A percentile compares a stretch with the other conserved stretches of the same genome.
Conservation (phyloP, 2,797 vertebrate genomes). For the Hephaestus fuliginosus region DNA sequence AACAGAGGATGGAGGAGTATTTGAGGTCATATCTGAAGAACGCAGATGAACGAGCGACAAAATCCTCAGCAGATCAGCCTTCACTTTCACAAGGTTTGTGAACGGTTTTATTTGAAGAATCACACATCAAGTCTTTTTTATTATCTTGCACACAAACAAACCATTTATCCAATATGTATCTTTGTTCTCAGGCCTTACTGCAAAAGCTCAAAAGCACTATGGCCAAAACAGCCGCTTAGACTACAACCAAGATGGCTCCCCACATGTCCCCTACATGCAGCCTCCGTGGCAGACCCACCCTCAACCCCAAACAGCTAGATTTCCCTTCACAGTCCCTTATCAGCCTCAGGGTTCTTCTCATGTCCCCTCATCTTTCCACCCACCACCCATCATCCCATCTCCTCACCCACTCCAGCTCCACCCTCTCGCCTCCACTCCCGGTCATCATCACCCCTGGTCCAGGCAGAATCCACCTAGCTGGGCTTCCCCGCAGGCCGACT, state of each 20-base stretch:
- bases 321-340: constrained; percentile 34
- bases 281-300: constrained; percentile 64
- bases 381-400: constrained; percentile 26
- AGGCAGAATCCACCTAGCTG: constrained; percentile 35
- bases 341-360: constrained; percentile 33
- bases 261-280: constrained; percentile 12
- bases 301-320: constrained; percentile 31
- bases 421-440: background rate
- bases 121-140: background rate
- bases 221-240: constrained; percentile 24
- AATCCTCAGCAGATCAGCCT: constrained; percentile 21
- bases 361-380: constrained; percentile 21
- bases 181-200: constrained; percentile 48
- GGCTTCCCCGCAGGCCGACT: constrained; percentile 22
- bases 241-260: constrained; percentile 39
- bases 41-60: constrained; percentile 40
- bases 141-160: background rate
- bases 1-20: constrained; percentile 69
- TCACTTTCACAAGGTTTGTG: constrained; percentile 57
- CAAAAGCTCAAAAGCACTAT: constrained; percentile 12
- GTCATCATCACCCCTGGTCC: constrained; percentile 19
- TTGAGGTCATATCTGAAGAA: constrained; percentile 53
- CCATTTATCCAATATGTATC: background rate
- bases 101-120: background rate
- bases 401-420: constrained; percentile 42